These are phyloP conservation scores for Epizoanthus fatuus DNA, from an alignment of 92 coral and sea anemone species.

Conservation along the genomic window DNA sequence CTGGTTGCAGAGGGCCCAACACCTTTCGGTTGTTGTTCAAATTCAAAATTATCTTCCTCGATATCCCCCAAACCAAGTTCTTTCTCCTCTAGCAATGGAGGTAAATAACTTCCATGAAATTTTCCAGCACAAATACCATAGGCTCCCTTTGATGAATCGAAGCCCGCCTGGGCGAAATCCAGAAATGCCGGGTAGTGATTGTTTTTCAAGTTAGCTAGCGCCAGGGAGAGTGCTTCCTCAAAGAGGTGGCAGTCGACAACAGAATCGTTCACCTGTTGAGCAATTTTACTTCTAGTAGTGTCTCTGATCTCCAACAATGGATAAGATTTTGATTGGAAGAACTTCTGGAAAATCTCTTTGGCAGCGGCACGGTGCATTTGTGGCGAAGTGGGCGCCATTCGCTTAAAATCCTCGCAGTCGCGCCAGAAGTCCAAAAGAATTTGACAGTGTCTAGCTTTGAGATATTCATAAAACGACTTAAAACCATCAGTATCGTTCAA, in stretches of 20 bases:
- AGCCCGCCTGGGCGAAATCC: slow-evolving; percentile 76
- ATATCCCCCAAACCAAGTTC: slow-evolving; percentile 89
- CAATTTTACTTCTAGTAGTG: slow-evolving; percentile 77
- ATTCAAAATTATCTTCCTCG: slow-evolving; percentile 85
- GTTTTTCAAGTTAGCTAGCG: slow-evolving; percentile 84
- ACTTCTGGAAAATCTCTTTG: slow-evolving; percentile 90
- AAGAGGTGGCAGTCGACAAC: slow-evolving; percentile 79
- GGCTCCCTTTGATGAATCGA: slow-evolving; percentile 59
- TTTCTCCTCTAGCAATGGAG: slow-evolving; percentile 96
- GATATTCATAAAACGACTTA: slow-evolving; percentile 84
- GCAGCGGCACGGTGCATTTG: slow-evolving; percentile 80
- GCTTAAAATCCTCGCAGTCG: slow-evolving; percentile 89
- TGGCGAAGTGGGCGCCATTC: slow-evolving; percentile 88
- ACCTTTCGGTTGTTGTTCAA: slow-evolving; percentile 80
- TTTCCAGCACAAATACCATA: slow-evolving; percentile 72
- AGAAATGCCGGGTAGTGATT: slow-evolving; percentile 80
- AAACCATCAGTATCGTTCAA: slow-evolving; percentile 83
- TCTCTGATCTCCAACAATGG: slow-evolving; percentile 81
- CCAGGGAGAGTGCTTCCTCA: slow-evolving; percentile 88
- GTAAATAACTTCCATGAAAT: slow-evolving; percentile 83
- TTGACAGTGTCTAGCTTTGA: slow-evolving; percentile 78
- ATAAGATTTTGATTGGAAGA: slow-evolving; percentile 69
- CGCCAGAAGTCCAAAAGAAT: slow-evolving; percentile 94
- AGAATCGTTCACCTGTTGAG: slow-evolving; percentile 88
- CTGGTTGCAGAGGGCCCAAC: slow-evolving; percentile 60